Conservation (phyloP, 2,797 vertebrate species). For the Gambelia wislizenii region DNA sequence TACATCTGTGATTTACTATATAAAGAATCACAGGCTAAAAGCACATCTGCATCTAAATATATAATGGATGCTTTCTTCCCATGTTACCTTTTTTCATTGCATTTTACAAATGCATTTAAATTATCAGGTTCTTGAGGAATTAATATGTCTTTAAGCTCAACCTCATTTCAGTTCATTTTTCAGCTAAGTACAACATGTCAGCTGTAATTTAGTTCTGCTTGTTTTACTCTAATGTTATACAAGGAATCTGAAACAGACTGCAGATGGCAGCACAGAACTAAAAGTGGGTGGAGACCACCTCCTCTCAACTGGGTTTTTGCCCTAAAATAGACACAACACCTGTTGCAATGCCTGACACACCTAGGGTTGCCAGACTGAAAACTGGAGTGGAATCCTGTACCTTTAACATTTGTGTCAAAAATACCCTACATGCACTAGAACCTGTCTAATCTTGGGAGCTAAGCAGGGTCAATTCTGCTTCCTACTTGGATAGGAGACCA, state of each 20-base stretch:
- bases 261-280: slow-evolving; percentile 28
- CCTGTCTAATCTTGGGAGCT: no score
- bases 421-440: no score
- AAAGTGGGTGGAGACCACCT: background rate
- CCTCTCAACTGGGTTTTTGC: background rate
- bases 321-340: background rate
- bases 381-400: no score
- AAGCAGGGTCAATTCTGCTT: no score
- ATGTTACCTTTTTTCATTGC: background rate
- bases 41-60: background rate
- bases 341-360: no score
- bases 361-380: no score
- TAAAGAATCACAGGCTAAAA: background rate
- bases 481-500: no score
- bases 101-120: background rate
- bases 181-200: background rate
- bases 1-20: background rate
- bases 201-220: background rate
- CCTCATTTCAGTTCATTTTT: background rate
- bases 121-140: background rate
- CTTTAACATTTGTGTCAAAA: no score
- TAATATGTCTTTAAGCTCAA: background rate
- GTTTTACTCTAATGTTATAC: background rate
- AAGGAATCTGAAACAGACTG: background rate
- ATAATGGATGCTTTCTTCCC: background rate